Base-by-base conservation (phyloP, 30 jellyfish, hydroid and myxozoan species). In the Catostylus mosaicus region DNA sequence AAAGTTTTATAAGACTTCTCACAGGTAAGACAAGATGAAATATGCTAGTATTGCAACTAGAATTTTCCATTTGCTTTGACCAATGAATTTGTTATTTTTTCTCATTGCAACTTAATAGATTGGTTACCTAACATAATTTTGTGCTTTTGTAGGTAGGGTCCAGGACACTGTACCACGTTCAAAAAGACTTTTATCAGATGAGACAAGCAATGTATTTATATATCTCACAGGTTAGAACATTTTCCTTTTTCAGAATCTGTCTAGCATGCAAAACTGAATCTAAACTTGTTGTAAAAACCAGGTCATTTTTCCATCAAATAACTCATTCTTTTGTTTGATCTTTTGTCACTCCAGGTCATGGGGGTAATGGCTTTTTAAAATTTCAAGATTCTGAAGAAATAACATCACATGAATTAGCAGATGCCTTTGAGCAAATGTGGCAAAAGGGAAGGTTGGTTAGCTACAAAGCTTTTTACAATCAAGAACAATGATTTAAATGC, bases 401-500 rank as follows among this genome's bases (percentile, higher is more conserved):
- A 11, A 92, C 96, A 0, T 73, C 86, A 10, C 62, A 79, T 63
- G 98, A 92, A 63, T 54, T 92, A 23, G 98, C 98, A 0, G 97
- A 92, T 82, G 98, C 92, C 8, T 85, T 86, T 36, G 90, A 92
- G 50, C 98, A 92, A 81, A 92, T 92, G 98, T 92, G 96, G 95
- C 94, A 85, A 47, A 92, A 86, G 52, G 93, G 96, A 64, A 73
- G 96, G 96, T 86, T 29, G 16, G 60, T 60, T 2, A 22, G 47
- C 16, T 43, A 43, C 54, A 43, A 43, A 6, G 16, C n/a, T n/a
- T n/a, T n/a, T n/a, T n/a, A n/a, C n/a, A n/a, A n/a, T n/a, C n/a
- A n/a, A n/a, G n/a, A n/a, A n/a, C n/a, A n/a, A n/a, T n/a, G n/a
- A n/a, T n/a, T n/a, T n/a, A n/a, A n/a, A n/a, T n/a, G n/a, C n/a